Base-by-base conservation (phyloP, 2,113 vertebrate species). In the Castor canadensis region DNA sequence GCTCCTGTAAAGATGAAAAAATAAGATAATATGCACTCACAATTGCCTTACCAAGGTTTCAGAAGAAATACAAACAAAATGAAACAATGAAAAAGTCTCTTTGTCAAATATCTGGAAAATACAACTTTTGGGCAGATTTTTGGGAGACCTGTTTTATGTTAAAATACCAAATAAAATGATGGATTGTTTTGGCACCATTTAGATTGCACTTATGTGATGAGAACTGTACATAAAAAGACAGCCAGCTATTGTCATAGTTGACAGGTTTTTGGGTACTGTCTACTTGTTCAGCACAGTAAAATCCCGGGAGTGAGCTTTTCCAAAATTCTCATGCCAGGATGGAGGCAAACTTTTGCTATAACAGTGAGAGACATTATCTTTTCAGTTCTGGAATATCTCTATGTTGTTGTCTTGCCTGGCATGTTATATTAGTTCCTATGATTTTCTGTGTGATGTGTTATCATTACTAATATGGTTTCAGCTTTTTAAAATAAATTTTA, bases 151-250 rank as follows among this genome's bases (percentile, higher is more conserved):
- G 96, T 97, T 97, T 96, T 95, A 85, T 94, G 97, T 97, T 97
- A 97, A 97, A 97, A 97, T 96, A 97, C 95, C 96, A 97, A 97
- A 95, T 95, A 95, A 96, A 95, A 94, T 92, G 93, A 95, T 95
- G 67, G 96, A 94, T 95, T 94, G 86, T 95, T 94, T 85, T 97
- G 94, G 97, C 96, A 88, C 76, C 17, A 67, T 35, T 75, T 72
- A 45, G 77, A 45, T 90, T 93, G 92, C 2, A 7, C 87, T 93
- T 95, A 80, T 86, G 91, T 90, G 92, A 97, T 92, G 96, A 96
- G 94, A 77, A 52, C 90, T 76, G 76, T 73, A 73, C 91, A 40
- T 87, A n/a, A 87, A 58, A 87, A 92, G 95, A 94, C 87, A 89
- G 96, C 85, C 96, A 96, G 95, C 94, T 94, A 80, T 77, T 90